Base-by-base conservation (phyloP, 2,888 invertebrate genomes). In the Helleia helle region DNA sequence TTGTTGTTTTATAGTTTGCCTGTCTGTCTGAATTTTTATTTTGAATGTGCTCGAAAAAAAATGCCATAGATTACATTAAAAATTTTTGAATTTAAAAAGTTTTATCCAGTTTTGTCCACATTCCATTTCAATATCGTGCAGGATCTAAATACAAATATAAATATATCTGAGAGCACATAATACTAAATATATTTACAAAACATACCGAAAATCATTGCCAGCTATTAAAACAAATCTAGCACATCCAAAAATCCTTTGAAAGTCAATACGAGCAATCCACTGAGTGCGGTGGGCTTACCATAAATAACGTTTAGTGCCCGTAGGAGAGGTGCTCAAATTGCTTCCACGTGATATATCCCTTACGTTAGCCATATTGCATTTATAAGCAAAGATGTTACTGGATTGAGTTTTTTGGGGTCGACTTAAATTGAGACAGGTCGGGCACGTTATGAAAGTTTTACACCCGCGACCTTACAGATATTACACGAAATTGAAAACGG, bases 261-360 rank as follows among this genome's bases (percentile, higher is more conserved):
- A 71, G 71, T 68, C 62, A 59, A 70, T 69, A 69, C 69, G 66
- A 65, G 61, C 72, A 71, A 76, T 77, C 71, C 68, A 71, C 65
- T 67, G 73, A 77, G 75, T 74, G 71, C 66, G 59, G 59, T 56
- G 54, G 60, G 77, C 75, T 80, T 72, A 75, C 71, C 74, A 79
- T 81, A 80, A 81, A 81, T 81, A 81, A 79, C 74, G 67, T 77
- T 80, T 80, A 81, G 69, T 77, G 71, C 71, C 62, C 61, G 57
- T 61, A 61, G 56, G 69, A 72, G 72, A 79, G 77, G 80, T 79
- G 80, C 68, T 75, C 73, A 76, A 80, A 79, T 80, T 79, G 79
- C 80, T 79, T 77, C 65, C 72, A 67, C 72, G 76, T 76, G 75
- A 80, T 79, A 79, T 75, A 77, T 76, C 69, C 69, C 55, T 50